These are phyloP conservation scores for Caradrina kadenii DNA, from an alignment of 2,888 invertebrate genomes.

Conservation along the genomic window DNA sequence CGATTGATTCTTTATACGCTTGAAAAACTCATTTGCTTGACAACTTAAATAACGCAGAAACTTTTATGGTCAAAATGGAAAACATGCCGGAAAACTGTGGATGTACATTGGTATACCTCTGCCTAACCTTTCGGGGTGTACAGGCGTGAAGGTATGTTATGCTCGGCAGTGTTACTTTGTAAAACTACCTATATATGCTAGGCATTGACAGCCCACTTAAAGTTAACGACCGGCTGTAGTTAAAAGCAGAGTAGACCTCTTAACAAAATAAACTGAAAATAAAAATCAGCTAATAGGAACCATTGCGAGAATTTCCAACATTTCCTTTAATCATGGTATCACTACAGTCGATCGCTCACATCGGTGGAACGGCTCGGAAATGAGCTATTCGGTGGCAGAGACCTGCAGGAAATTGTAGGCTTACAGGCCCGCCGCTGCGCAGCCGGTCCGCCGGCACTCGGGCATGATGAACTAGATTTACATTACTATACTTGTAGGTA, in stretches of 20 bases:
- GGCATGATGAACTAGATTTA: conserved; percentile 33
- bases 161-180: too few relatives aligned
- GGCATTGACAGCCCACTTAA: too few relatives aligned
- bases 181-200: too few relatives aligned
- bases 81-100: too few relatives aligned
- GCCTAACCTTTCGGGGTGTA: too few relatives aligned
- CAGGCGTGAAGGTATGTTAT: too few relatives aligned
- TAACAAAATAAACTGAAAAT: neutral
- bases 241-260: too few relatives aligned
- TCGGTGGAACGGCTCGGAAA: conserved; percentile 68
- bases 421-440: conserved; percentile 51
- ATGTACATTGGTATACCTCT: too few relatives aligned
- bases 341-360: conserved; percentile 61
- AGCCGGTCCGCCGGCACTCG: conserved; percentile 35
- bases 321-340: conserved; percentile 25
- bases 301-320: conserved; percentile 17
- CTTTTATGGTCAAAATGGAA: too few relatives aligned
- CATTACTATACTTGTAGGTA: neutral
- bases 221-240: neutral
- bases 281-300: neutral
- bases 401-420: conserved; percentile 71
- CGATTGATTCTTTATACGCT: too few relatives aligned
- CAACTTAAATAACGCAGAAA: too few relatives aligned
- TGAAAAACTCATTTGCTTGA: too few relatives aligned
- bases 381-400: conserved; percentile 70